A percentile compares a stretch with the other conserved stretches of the same genome.
These are phyloP conservation scores for Helicoverpa zea DNA, from an alignment of 1,140 invertebrate species.

Conservation along the genomic window DNA sequence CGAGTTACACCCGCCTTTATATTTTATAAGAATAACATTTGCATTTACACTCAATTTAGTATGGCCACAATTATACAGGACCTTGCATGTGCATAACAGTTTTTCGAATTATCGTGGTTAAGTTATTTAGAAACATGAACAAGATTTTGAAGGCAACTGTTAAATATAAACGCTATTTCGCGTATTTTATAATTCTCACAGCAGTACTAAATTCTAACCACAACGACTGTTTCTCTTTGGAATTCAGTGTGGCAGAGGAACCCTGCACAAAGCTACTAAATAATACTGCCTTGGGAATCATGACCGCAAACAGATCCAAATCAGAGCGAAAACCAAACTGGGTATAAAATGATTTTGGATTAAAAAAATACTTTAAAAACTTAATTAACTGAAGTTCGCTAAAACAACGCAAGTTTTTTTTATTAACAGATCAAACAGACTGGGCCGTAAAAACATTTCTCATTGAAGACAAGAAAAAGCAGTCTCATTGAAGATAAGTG, in stretches of 20 bases:
- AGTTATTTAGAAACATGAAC: background rate
- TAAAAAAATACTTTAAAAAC: too few species aligned
- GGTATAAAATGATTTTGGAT: background rate
- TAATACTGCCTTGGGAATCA: slow-evolving; percentile 22
- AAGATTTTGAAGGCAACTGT: background rate
- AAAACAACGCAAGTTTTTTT: background rate
- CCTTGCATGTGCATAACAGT: background rate
- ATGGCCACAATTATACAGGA: background rate
- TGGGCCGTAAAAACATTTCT: background rate
- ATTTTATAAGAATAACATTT: slow-evolving; percentile 7
- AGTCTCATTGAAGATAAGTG: slow-evolving; percentile 21
- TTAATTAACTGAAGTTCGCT: background rate
- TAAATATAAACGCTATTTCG: background rate
- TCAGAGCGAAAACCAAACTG: slow-evolving; percentile 5
- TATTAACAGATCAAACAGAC: background rate
- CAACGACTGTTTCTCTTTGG: slow-evolving; percentile 19
- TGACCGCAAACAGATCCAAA: slow-evolving; percentile 36
- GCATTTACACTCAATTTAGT: slow-evolving; percentile 14
- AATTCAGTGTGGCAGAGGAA: slow-evolving; percentile 14
- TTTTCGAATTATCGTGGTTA: background rate
- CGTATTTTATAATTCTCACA: background rate
- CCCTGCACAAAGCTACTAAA: slow-evolving; percentile 36
- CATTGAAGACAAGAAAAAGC: slow-evolving; percentile 10
- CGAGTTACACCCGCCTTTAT: slow-evolving; percentile 24
- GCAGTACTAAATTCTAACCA: slow-evolving; percentile 29